Base-by-base conservation (phyloP, 2,888 invertebrate genomes). In the Cyrtodaria siliqua region DNA sequence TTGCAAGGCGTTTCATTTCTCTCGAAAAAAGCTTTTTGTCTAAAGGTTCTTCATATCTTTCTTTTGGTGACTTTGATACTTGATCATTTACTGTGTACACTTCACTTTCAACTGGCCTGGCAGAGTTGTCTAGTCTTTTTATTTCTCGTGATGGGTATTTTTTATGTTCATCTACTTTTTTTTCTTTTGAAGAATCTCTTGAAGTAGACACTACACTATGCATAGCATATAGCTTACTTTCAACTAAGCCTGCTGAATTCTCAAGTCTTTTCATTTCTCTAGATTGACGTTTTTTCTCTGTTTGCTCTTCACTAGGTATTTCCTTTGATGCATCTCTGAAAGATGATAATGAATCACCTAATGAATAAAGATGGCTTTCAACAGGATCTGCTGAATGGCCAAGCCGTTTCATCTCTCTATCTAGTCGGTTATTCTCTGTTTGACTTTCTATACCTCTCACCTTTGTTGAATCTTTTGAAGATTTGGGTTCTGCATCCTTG, bases 301-400 rank as follows among this genome's bases (percentile, higher is more conserved):
- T 44, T 18, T 44, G n/a, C 4, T 44, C 44, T 16, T 18, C 44
- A 20, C 6, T 20, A 9, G 44, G 44, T 20, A 6, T 44, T 20
- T 44, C 44, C 20, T 44, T 44, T 44, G n/a, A 9, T 3, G 44
- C 4, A 20, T 44, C 44, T 16, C 44, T 44, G 44, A 16, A 44
- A 44, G 44, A 44, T 18, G n/a, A 18, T 27, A 26, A 29, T 9
- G 53, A 27, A 27, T 18, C 27, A 24, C 50, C 20, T 2, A 18
- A 23, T 16, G 53, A 26, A 29, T 53, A 53, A 63, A 38, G 53
- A 52, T 24, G 62, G 53, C 23, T 70, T 47, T 56, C 69, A 60
- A 64, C 67, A 50, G 71, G 66, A 23, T 71, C 76, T 18, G 56
- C 62, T 14, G 76, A 62, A 49, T 70, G 66, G n/a, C 40, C 52